These are phyloP conservation scores for Artibeus lituratus DNA, from an alignment of 2,797 vertebrate species.

Conservation along the genomic window DNA sequence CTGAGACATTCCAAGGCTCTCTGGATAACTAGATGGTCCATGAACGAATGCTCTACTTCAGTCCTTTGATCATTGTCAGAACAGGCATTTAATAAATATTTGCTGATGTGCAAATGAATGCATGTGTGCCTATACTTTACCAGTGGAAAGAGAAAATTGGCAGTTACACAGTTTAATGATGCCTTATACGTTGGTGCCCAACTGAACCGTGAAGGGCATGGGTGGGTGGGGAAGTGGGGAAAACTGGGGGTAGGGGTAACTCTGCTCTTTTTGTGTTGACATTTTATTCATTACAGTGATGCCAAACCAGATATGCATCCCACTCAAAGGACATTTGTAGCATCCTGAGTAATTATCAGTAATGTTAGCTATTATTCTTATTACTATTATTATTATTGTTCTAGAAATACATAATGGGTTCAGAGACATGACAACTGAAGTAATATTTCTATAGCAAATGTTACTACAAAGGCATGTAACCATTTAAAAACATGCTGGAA, in stretches of 20 bases:
- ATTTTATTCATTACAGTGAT: neutral
- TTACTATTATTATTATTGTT: constrained; percentile 3
- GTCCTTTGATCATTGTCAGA: neutral
- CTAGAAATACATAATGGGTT: constrained; percentile 16
- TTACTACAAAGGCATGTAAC: neutral
- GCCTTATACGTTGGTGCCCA: neutral
- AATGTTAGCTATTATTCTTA: constrained; percentile 33
- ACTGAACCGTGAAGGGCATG: neutral
- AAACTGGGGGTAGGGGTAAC: neutral
- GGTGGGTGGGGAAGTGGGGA: neutral
- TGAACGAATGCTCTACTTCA: neutral
- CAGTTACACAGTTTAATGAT: constrained; percentile 35
- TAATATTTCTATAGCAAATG: neutral
- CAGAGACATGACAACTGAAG: constrained; percentile 42
- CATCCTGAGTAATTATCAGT: constrained; percentile 27
- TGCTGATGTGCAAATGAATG: constrained; percentile 31
- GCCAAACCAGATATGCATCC: neutral
- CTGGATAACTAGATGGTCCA: neutral
- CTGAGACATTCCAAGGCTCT: neutral
- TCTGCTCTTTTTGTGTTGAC: neutral
- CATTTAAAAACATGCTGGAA: neutral
- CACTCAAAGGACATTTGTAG: neutral
- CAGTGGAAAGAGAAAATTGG: constrained; percentile 34
- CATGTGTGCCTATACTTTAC: neutral
- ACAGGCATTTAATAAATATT: constrained; percentile 41